phyloP scores from a whole-genome alignment of 2,797 vertebrate genomes.

The Gymnoscopelus microlampas region DNA sequence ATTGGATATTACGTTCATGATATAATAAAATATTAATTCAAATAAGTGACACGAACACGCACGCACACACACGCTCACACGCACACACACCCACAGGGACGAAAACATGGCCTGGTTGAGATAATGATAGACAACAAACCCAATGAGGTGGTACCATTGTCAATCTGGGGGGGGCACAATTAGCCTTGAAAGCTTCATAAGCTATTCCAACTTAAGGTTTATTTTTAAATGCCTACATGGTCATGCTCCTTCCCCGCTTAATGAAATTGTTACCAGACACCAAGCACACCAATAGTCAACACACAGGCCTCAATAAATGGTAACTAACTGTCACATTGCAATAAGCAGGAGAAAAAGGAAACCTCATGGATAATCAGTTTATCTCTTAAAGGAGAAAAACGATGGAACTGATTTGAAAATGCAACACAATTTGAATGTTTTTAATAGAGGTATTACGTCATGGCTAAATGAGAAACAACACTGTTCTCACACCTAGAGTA shows the following conservation, averaged over 20 bases:
- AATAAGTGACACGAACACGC: too few species aligned
- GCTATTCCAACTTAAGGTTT: conserved; percentile 1
- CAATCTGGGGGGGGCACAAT: too few species aligned
- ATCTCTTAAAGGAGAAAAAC: too few species aligned
- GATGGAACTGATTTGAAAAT: conserved; percentile 9
- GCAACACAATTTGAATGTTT: conserved; percentile 3
- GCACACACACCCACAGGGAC: too few species aligned
- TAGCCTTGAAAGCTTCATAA: conserved; percentile 1
- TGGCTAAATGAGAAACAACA: too few species aligned
- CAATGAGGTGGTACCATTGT: too few species aligned
- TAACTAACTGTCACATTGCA: conserved; percentile 3
- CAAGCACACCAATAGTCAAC: conserved; percentile 1
- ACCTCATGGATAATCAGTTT: not conserved
- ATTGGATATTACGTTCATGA: too few species aligned
- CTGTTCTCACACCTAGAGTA: too few species aligned
- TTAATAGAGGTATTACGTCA: too few species aligned
- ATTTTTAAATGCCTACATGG: conserved; percentile 7
- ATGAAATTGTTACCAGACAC: not conserved
- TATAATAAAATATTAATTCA: too few species aligned
- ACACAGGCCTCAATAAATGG: not conserved
- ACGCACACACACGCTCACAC: too few species aligned
- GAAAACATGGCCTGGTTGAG: too few species aligned
- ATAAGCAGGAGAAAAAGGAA: not conserved
- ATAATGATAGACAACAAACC: not conserved
- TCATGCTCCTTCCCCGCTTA: not conserved